Conservation (phyloP, 1,140 invertebrate genomes). For the Marisa cornuarietis region DNA sequence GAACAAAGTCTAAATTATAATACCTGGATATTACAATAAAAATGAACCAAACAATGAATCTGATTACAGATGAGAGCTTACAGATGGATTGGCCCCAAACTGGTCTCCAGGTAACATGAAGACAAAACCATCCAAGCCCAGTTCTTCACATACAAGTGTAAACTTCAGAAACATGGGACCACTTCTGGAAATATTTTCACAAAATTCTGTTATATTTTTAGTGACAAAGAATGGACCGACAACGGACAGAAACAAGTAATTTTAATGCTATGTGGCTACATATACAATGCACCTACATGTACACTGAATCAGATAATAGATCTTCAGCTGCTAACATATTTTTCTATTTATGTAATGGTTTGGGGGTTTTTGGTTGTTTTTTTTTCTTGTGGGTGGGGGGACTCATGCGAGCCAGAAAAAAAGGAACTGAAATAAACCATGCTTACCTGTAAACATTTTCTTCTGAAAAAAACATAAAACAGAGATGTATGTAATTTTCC, state of each 20-base stretch:
- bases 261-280: neutral
- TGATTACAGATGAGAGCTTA: constrained; percentile 16
- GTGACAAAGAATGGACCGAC: neutral
- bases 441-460: constrained; percentile 15
- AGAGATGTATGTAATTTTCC: neutral
- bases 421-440: neutral
- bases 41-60: neutral
- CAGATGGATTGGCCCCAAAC: constrained; percentile 45
- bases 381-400: no score
- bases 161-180: constrained; percentile 53
- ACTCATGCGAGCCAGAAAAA: neutral
- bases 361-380: no score
- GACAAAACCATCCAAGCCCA: constrained; percentile 54
- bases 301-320: no score
- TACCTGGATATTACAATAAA: neutral
- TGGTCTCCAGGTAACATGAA: constrained; percentile 45
- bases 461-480: neutral
- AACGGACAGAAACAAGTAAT: neutral
- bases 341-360: no score
- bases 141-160: constrained; percentile 37
- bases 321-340: no score
- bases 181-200: neutral
- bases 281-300: neutral
- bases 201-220: neutral
- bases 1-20: no score